Base-by-base conservation (phyloP, 2,888 invertebrate species). In the Tipula helvola region DNA sequence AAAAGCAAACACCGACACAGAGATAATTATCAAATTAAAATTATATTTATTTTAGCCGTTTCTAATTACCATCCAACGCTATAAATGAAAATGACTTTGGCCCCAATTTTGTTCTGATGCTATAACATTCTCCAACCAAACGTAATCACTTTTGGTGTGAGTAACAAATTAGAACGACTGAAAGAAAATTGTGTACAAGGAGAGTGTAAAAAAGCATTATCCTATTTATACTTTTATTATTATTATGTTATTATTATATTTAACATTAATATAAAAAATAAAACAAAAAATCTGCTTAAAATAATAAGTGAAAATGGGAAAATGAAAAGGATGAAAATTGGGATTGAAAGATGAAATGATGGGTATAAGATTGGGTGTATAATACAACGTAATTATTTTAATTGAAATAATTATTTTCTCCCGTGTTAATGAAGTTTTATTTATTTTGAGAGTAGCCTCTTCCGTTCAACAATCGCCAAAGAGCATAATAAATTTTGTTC, bases 261-360 rank as follows among this genome's bases (percentile, higher is more conserved):
- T 71, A 28, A 71, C 18, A 57, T 57, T 16, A 57, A 57, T 57
- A 57, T 16, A 16, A 52, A 28, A 28, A 28, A 39, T 39, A 39
- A 10, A 52, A 52, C 16, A 52, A 3, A 71, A 71, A 71, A 71
- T 28, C 71, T 71, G 8, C 71, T 71, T 71, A 71, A 28, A 71
- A 28, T 71, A 71, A 71, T 71, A 71, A 71, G 28, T 71, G 71
- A 71, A 28, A 71, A 71, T 71, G 71, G 71, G 28, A 71, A 71
- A 71, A 28, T 71, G 10, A 71, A 71, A 71, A 71, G 71, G 71
- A 71, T 71, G 71, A 71, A 71, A 71, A 71, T 71, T 71, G 18
- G 71, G 71, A 71, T 71, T 71, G 71, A 71, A 71, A 71, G 71
- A 71, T 71, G 71, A 71, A 71, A 71, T 71, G 71, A 71, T 71